Evolutionary conservation across 2,113 vertebrate species (phyloP).

Genomic region (Bufo gargarizans): DNA sequence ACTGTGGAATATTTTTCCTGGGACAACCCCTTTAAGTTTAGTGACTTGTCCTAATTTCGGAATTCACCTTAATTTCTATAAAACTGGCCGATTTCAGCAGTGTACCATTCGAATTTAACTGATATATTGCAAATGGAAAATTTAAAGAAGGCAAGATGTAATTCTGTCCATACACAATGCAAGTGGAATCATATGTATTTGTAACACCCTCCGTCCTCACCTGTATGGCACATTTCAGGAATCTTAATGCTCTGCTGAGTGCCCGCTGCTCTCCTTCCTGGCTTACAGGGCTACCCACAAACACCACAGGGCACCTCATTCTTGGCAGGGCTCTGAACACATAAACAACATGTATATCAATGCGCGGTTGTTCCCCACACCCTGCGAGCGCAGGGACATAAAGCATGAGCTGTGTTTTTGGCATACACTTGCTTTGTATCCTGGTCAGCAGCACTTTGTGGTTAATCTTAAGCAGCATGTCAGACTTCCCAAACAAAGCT

Average conservation of each 20-base stretch:
- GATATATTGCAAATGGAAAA: not conserved
- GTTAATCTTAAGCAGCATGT: slow-evolving; percentile 59
- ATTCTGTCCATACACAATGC: not conserved
- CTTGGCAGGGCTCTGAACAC: slow-evolving; percentile 48
- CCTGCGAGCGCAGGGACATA: slow-evolving; percentile 47
- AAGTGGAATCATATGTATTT: not conserved
- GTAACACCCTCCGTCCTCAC: not conserved
- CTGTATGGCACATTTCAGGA: not conserved
- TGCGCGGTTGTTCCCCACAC: slow-evolving; percentile 49
- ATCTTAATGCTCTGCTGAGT: slow-evolving; percentile 32
- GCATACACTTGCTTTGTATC: slow-evolving; percentile 53
- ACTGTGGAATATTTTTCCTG: too few species aligned
- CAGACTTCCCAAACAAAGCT: slow-evolving; percentile 57
- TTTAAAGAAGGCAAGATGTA: not conserved
- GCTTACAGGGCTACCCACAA: slow-evolving; percentile 32
- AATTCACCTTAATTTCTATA: too few species aligned
- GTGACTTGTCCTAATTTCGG: too few species aligned
- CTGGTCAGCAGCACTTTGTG: slow-evolving; percentile 58
- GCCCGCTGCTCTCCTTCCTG: slow-evolving; percentile 35
- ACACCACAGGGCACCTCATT: slow-evolving; percentile 46
- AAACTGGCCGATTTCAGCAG: too few species aligned
- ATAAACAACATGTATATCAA: slow-evolving; percentile 58
- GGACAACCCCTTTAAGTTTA: too few species aligned
- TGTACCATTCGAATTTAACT: too few species aligned
- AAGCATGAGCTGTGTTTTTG: slow-evolving; percentile 55